Evolutionary conservation across 2,797 vertebrate species (phyloP).

Genomic region (Schizothorax lantsangensis): DNA sequence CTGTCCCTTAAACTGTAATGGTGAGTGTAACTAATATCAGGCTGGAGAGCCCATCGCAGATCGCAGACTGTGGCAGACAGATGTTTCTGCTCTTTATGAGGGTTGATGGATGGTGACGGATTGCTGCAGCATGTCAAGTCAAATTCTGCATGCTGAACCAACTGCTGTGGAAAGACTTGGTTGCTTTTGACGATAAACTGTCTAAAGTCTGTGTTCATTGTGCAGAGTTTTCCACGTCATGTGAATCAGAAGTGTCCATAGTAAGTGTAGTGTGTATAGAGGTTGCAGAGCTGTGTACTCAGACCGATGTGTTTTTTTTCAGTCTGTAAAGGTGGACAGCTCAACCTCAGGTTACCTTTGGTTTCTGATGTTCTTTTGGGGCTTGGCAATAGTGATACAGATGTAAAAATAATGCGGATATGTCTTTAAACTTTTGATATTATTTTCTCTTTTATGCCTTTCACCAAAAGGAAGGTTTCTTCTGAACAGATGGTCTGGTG

Average conservation of each 20-base stretch:
- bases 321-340: background rate
- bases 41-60: conserved; percentile 1
- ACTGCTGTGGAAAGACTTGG: background rate
- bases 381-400: conserved; percentile 15
- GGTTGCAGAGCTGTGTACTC: background rate
- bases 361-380: conserved; percentile 18
- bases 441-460: conserved; percentile 47
- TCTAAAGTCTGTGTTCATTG: conserved; percentile 11
- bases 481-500: conserved; percentile 51
- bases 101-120: conserved; percentile 42
- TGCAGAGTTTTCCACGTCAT: background rate
- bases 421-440: conserved; percentile 39
- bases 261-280: background rate
- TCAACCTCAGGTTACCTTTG: conserved; percentile 23
- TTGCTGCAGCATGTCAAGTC: conserved; percentile 7
- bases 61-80: conserved; percentile 26
- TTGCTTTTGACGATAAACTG: background rate
- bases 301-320: background rate
- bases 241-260: background rate
- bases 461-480: conserved; percentile 51
- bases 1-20: background rate
- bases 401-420: conserved; percentile 29
- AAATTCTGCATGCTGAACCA: conserved; percentile 12
- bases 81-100: conserved; percentile 42
- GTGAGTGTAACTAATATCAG: background rate